A percentile compares a stretch with the other conserved stretches of the same genome.
Evolutionary conservation across 92 coral and sea anemone species (phyloP).

Genomic region (Palythoa heliodiscus): DNA sequence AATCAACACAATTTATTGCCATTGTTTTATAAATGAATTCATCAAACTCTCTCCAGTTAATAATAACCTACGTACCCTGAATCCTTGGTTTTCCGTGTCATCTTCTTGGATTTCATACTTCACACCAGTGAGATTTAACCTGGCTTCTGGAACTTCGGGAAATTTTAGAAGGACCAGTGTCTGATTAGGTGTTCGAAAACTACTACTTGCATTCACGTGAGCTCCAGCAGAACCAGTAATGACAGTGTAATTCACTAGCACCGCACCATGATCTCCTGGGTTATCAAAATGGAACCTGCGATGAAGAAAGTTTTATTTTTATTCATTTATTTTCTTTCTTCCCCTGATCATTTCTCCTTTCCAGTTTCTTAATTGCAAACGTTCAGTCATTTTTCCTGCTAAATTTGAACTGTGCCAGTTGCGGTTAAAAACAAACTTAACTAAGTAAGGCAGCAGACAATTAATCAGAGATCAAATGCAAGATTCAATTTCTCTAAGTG

Average conservation of each 20-base stretch:
- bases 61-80: not conserved
- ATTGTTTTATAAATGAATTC: not conserved
- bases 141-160: constrained; percentile 9
- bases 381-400: too few species aligned
- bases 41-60: not conserved
- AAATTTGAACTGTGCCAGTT: too few species aligned
- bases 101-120: constrained; percentile 39
- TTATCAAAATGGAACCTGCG: constrained; percentile 10
- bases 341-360: too few species aligned
- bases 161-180: constrained; percentile 4
- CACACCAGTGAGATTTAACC: constrained; percentile 19
- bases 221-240: constrained; percentile 12
- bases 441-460: too few species aligned
- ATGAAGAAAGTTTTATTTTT: not conserved
- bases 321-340: too few species aligned
- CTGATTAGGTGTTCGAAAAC: not conserved
- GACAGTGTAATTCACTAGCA: constrained; percentile 29
- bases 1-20: not conserved
- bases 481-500: too few species aligned
- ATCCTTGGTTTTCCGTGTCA: not conserved
- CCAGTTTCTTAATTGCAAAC: too few species aligned
- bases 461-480: too few species aligned
- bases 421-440: too few species aligned
- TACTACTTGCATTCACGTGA: not conserved
- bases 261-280: constrained; percentile 21